phyloP scores from a whole-genome alignment of 2,797 vertebrate species.

The Thaleichthys pacificus region DNA sequence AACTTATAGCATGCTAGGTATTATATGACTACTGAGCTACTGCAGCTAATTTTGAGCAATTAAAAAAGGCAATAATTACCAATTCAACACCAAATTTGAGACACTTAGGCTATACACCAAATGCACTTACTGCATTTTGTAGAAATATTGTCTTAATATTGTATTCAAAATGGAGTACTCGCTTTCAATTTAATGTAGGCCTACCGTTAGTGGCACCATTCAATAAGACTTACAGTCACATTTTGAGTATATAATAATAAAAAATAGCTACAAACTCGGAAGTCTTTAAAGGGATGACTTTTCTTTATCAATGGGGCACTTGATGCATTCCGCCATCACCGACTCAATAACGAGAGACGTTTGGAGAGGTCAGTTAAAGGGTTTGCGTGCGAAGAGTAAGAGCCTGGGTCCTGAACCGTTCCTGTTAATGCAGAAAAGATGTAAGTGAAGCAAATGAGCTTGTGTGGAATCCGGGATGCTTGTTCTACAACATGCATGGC shows the following conservation, averaged over 20 bases:
- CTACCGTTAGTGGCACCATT: too few relatives aligned
- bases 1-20: too few relatives aligned
- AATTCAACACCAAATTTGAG: too few relatives aligned
- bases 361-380: slow-evolving; percentile 39
- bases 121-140: too few relatives aligned
- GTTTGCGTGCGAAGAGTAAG: slow-evolving; percentile 27
- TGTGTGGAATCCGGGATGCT: slow-evolving; percentile 17
- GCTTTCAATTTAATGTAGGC: too few relatives aligned
- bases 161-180: too few relatives aligned
- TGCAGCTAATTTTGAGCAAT: too few relatives aligned
- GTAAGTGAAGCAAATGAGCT: slow-evolving; percentile 36
- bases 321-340: slow-evolving; percentile 29
- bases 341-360: slow-evolving; percentile 26
- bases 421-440: slow-evolving; percentile 22
- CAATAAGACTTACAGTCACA: background rate
- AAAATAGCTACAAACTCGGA: slow-evolving; percentile 3
- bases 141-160: too few relatives aligned
- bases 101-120: too few relatives aligned
- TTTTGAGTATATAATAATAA: background rate
- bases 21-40: too few relatives aligned
- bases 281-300: slow-evolving; percentile 20
- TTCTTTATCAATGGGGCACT: slow-evolving; percentile 36
- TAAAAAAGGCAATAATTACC: too few relatives aligned
- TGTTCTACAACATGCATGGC: background rate
- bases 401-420: slow-evolving; percentile 38